Percentiles rank a stretch among this genome's conserved stretches.
These are phyloP conservation scores for Cisticola juncidis DNA, from an alignment of 2,113 vertebrate species.

Conservation along the genomic window DNA sequence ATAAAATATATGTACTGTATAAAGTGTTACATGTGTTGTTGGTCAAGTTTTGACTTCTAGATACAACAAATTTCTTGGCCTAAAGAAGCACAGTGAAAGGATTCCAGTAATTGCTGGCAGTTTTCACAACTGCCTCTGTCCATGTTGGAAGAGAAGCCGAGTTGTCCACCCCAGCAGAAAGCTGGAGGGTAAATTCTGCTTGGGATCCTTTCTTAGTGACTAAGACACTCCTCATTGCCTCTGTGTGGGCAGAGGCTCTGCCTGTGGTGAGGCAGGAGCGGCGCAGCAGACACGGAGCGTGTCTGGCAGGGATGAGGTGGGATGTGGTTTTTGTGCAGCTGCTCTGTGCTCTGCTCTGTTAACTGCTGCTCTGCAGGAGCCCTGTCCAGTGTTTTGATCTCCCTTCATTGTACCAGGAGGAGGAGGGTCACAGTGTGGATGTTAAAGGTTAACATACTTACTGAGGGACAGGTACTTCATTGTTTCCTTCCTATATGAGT, in stretches of 20 bases:
- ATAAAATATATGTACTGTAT: background rate
- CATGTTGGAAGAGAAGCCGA: background rate
- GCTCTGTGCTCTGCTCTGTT: background rate
- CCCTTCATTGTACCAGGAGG: background rate
- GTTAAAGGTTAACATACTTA: background rate
- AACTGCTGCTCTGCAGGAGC: background rate
- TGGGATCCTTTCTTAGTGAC: background rate
- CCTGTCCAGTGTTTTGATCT: background rate
- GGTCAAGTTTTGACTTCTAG: background rate
- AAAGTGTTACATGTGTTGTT: background rate
- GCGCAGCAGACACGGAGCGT: background rate
- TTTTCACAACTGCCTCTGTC: background rate
- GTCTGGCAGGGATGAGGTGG: background rate
- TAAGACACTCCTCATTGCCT: background rate
- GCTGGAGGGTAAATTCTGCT: conserved; percentile 3
- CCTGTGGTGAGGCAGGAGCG: background rate
- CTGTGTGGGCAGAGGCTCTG: background rate
- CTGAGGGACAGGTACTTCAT: background rate
- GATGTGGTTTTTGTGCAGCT: background rate
- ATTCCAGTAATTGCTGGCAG: background rate
- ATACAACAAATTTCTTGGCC: background rate
- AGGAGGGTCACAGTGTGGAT: background rate
- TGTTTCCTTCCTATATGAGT: background rate
- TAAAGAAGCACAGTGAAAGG: background rate
- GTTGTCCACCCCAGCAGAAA: background rate